Evolutionary conservation across 2,797 vertebrate species (phyloP).

Genomic region (Microhierax caerulescens): DNA sequence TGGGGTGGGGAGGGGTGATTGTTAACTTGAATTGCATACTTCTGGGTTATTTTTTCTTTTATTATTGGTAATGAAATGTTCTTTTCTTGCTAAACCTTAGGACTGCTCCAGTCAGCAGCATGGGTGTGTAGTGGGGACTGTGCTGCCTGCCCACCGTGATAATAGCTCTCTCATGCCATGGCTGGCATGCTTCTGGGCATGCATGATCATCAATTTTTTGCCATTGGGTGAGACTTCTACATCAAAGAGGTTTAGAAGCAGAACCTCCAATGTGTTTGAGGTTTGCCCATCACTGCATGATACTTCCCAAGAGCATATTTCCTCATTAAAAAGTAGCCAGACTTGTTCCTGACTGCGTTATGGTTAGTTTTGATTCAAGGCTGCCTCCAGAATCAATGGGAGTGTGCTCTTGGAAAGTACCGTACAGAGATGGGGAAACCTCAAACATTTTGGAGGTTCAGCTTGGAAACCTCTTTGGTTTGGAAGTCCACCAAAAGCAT

Average conservation of each 20-base stretch:
- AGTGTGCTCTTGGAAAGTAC: conserved; percentile 70
- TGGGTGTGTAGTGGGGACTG: neutral
- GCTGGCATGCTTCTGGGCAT: neutral
- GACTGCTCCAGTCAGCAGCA: neutral
- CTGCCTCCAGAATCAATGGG: conserved; percentile 64
- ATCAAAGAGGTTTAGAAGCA: conserved; percentile 50
- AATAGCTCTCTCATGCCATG: neutral
- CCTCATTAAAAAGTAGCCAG: conserved; percentile 68
- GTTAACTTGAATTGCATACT: neutral
- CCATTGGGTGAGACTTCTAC: conserved; percentile 11
- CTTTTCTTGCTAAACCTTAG: neutral
- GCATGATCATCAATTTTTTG: neutral
- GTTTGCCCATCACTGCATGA: conserved; percentile 56
- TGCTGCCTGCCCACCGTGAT: neutral
- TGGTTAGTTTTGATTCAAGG: conserved; percentile 51
- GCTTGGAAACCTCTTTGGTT: conserved; percentile 70
- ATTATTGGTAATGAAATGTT: neutral
- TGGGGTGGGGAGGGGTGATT: neutral
- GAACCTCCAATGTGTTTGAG: conserved; percentile 53
- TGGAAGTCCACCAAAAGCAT: conserved; percentile 69
- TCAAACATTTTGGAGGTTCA: conserved; percentile 72
- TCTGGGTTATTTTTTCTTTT: neutral
- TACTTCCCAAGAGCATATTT: conserved; percentile 65
- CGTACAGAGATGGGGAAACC: conserved; percentile 68
- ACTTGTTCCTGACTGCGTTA: conserved; percentile 48